Evolutionary conservation across 2,888 invertebrate species (phyloP).

Genomic region (Beris chalybata): DNA sequence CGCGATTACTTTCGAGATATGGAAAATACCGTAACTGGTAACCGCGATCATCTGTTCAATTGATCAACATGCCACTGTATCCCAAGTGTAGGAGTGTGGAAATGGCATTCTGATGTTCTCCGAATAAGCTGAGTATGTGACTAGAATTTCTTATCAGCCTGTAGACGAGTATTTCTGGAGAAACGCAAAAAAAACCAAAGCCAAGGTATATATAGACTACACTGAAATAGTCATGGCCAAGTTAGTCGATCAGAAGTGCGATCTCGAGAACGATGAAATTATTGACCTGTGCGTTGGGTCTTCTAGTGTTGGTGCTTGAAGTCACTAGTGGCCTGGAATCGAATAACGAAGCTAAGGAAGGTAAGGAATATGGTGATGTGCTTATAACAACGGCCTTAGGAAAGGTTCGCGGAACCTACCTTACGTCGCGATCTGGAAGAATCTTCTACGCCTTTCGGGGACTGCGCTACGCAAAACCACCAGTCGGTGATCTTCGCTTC

Average conservation of each 20-base stretch:
- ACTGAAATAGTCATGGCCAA: slow-evolving; percentile 3
- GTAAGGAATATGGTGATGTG: slow-evolving; percentile 21
- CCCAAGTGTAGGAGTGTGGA: too few relatives aligned
- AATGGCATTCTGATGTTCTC: slow-evolving; percentile 5
- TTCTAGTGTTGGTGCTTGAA: background rate
- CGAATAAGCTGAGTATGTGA: slow-evolving; percentile 6
- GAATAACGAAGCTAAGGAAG: background rate
- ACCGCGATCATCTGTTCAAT: too few relatives aligned
- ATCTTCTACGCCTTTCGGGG: slow-evolving; percentile 50
- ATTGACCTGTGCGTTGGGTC: background rate
- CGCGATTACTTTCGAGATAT: too few relatives aligned
- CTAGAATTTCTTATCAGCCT: slow-evolving; percentile 14
- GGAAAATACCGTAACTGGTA: too few relatives aligned
- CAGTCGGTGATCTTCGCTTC: slow-evolving; percentile 49
- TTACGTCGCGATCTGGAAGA: slow-evolving; percentile 45
- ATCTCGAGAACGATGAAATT: background rate
- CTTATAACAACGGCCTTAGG: slow-evolving; percentile 42
- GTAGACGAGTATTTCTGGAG: background rate
- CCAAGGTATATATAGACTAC: slow-evolving; percentile 8
- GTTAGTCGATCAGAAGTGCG: background rate
- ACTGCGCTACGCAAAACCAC: slow-evolving; percentile 51
- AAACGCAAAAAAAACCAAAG: background rate
- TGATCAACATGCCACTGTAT: too few relatives aligned
- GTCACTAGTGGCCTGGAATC: background rate
- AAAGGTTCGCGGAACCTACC: slow-evolving; percentile 44